Conservation (phyloP, 2,113 vertebrate species). For the Cheirogaleus medius region DNA sequence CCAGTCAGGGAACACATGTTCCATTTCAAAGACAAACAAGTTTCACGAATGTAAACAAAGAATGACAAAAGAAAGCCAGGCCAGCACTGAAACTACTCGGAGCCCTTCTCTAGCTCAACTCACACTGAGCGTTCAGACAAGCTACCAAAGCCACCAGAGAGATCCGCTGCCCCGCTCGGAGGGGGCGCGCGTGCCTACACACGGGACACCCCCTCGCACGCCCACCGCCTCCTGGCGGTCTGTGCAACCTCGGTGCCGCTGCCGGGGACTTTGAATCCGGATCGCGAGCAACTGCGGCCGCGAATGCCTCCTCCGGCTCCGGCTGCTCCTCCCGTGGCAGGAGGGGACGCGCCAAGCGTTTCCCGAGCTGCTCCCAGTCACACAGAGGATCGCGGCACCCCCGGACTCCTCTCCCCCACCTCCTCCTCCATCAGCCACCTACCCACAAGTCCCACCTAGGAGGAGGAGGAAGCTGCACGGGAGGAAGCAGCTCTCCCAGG, state of each 20-base stretch:
- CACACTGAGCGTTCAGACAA: neutral
- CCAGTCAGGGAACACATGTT: constrained; percentile 48
- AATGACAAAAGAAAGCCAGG: constrained; percentile 73
- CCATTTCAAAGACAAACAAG: constrained; percentile 73
- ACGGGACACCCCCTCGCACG: constrained; percentile 68
- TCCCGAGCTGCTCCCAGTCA: neutral
- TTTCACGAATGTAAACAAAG: constrained; percentile 75
- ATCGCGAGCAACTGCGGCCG: constrained; percentile 4
- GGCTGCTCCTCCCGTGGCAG: constrained; percentile 56
- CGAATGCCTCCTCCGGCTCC: constrained; percentile 76
- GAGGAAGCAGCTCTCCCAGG: neutral
- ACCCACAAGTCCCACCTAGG: constrained; percentile 68
- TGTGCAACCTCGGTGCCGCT: neutral
- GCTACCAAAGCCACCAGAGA: neutral
- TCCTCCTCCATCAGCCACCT: constrained; percentile 50
- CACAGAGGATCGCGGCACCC: neutral
- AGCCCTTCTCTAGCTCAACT: neutral
- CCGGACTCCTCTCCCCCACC: constrained; percentile 48
- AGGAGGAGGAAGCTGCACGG: neutral
- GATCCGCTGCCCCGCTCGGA: neutral
- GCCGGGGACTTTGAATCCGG: constrained; percentile 23
- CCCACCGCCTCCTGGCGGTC: constrained; percentile 44
- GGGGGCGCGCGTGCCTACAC: constrained; percentile 55
- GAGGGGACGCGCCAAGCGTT: constrained; percentile 37
- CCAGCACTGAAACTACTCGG: neutral